These are phyloP conservation scores for Deilephila porcellus DNA, from an alignment of 2,888 invertebrate genomes.

Conservation along the genomic window DNA sequence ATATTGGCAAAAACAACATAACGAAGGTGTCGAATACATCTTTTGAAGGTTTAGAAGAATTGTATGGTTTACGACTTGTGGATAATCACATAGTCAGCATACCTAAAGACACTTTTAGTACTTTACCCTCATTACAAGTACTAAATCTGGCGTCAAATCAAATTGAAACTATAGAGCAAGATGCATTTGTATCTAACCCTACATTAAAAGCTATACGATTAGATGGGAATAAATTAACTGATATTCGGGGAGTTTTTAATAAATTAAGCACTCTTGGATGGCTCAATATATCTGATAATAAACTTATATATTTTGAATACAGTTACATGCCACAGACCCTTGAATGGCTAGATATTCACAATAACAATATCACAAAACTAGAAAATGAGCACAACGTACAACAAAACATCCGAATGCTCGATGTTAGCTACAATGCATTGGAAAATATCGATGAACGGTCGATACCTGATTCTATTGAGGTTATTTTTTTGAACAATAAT, in stretches of 20 bases:
- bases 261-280: constrained; percentile 89
- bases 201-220: constrained; percentile 90
- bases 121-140: constrained; percentile 89
- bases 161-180: constrained; percentile 90
- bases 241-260: constrained; percentile 90
- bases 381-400: constrained; percentile 89
- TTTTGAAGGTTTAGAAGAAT: constrained; percentile 89
- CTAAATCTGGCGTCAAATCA: constrained; percentile 92
- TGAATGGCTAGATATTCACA: constrained; percentile 92
- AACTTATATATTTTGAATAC: constrained; percentile 91
- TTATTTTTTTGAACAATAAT: constrained; percentile 91
- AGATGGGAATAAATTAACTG: constrained; percentile 90
- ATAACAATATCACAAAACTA: constrained; percentile 90
- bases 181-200: constrained; percentile 90
- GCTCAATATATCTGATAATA: constrained; percentile 93
- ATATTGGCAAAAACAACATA: constrained; percentile 92
- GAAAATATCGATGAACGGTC: constrained; percentile 88
- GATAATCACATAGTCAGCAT: constrained; percentile 91
- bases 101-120: constrained; percentile 89
- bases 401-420: constrained; percentile 89
- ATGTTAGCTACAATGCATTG: constrained; percentile 90
- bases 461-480: constrained; percentile 90
- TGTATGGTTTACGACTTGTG: constrained; percentile 91
- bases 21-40: constrained; percentile 88
- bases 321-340: constrained; percentile 89